Evolutionary conservation across 2,888 invertebrate species (phyloP).

Genomic region (Herminia tarsipennalis): DNA sequence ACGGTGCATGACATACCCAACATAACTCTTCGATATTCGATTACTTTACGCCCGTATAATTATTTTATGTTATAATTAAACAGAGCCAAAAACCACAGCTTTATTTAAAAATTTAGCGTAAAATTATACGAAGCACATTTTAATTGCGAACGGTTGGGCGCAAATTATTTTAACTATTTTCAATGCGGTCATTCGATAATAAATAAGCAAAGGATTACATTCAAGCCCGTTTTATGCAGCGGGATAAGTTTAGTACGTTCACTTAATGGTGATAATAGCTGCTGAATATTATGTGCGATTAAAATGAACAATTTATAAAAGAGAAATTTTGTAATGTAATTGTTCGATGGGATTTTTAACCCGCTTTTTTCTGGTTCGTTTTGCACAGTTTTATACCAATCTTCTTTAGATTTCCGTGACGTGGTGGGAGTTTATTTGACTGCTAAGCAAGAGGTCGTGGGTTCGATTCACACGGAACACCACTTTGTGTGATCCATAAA

Average conservation of each 20-base stretch:
- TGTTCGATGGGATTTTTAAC: neutral
- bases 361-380: too few species aligned
- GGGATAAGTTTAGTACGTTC: slow-evolving; percentile 25
- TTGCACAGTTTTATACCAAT: too few species aligned
- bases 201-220: slow-evolving; percentile 36
- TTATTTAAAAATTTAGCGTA: neutral
- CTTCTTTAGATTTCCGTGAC: too few species aligned
- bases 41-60: neutral
- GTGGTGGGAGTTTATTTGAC: too few species aligned
- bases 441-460: too few species aligned
- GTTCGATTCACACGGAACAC: too few species aligned
- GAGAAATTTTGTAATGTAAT: neutral
- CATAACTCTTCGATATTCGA: neutral
- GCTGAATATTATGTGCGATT: slow-evolving; percentile 1
- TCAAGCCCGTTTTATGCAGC: slow-evolving; percentile 35
- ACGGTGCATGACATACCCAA: neutral
- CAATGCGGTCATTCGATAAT: slow-evolving; percentile 21
- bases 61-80: neutral
- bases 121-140: neutral
- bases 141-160: slow-evolving; percentile 11
- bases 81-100: neutral
- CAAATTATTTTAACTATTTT: slow-evolving; percentile 36
- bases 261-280: slow-evolving; percentile 23
- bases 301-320: slow-evolving; percentile 2
- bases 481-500: too few species aligned